Evolutionary conservation across 2,797 vertebrate genomes (phyloP), one percentile per base, ranked within the genome.

Genomic region (Pygocentrus nattereri): DNA sequence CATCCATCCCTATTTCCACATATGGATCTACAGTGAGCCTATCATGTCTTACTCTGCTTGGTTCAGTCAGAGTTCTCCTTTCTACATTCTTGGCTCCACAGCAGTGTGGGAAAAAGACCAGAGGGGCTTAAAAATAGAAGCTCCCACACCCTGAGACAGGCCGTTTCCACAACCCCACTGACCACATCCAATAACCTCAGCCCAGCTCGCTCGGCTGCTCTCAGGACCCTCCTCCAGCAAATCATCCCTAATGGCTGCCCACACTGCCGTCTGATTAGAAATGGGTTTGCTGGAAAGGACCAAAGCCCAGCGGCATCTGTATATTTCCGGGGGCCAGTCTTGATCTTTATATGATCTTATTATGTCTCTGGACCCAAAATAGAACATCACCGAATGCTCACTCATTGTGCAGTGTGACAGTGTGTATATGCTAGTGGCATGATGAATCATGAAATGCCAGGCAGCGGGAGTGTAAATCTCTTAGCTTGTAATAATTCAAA

Each of bases 71-170:
- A 78, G 56, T 79, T 74, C 54, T 34, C 23, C 15, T 52, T 80
- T 64, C 30, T 54, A 23, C 78, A 88, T 84, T 87, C 76, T 80
- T 62, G 65, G 15, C 30, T 71, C 47, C 27, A 49, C 16, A 67
- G 69, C 47, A 81, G 61, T 84, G 86, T 87, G 88, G 88, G 86
- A 87, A 87, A 85, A 68, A 18, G 71, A 79, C 77, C 56, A 74
- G 73, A 52, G 73, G 19, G 54, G 16, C 50, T 82, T 87, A 85
- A 86, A 84, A 85, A 87, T 86, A 87, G 86, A 59, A 75, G 52
- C 67, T 47, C 74, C 85, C 76, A 79, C 84, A 76, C 75, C 80
- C 72, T 61, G 4, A 56, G 69, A 79, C 72, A 68, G 73, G 34
- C 74, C n/a, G 31, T 64, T 86, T 79, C 85, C 82, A 80, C 69